Evolutionary conservation across 2,797 vertebrate species (phyloP).

Genomic region (Galagoides demidoff): DNA sequence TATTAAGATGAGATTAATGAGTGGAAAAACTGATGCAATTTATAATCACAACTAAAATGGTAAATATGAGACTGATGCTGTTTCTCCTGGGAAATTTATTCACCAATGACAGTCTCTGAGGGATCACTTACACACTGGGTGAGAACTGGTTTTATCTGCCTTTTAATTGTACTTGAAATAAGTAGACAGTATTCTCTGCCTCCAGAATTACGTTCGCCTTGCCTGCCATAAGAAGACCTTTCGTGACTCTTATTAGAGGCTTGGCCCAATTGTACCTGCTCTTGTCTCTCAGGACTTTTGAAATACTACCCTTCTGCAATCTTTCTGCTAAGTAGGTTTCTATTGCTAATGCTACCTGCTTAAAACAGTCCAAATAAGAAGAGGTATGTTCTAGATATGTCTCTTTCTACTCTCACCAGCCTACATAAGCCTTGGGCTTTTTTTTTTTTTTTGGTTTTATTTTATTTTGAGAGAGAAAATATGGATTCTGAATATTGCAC

Average conservation of each 20-base stretch:
- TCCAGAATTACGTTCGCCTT: not conserved
- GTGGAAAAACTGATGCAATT: constrained; percentile 34
- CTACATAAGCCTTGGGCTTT: not conserved
- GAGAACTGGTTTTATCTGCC: constrained; percentile 6
- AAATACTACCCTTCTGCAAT: not conserved
- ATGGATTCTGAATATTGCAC: not conserved
- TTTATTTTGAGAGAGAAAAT: not conserved
- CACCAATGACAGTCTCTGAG: not conserved
- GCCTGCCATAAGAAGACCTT: not conserved
- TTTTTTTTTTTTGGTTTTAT: not conserved
- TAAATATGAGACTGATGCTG: not conserved
- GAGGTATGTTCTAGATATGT: constrained; percentile 32
- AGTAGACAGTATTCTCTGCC: not conserved
- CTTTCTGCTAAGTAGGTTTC: not conserved
- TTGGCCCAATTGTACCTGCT: not conserved
- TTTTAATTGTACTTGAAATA: not conserved
- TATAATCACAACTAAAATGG: not conserved
- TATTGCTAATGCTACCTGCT: not conserved
- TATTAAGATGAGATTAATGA: not conserved
- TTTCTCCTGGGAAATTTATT: constrained; percentile 36
- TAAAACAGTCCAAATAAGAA: not conserved
- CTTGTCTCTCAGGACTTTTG: not conserved
- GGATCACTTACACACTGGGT: not conserved
- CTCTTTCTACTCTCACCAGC: not conserved
- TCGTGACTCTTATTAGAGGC: not conserved